phyloP scores from a whole-genome alignment of 2,797 vertebrate genomes.

The Siniperca obscura region DNA sequence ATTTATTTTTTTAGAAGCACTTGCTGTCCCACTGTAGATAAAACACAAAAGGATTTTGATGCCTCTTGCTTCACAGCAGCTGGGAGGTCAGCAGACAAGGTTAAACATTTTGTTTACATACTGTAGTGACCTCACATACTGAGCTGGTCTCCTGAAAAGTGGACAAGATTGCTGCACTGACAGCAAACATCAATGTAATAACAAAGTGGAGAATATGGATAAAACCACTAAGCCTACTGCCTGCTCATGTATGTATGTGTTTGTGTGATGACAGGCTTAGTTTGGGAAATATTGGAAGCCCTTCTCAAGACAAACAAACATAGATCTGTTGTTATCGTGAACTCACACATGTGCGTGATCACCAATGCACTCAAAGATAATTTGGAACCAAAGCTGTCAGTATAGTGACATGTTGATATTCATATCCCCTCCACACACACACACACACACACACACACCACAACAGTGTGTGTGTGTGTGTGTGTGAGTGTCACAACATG shows the following conservation, averaged over 20 bases:
- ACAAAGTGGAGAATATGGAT: conserved; percentile 25
- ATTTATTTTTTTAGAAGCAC: not conserved
- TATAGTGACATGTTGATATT: conserved; percentile 24
- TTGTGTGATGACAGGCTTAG: conserved; percentile 5
- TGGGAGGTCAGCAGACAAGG: not conserved
- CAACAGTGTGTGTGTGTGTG: too few relatives aligned
- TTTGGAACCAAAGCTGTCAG: conserved; percentile 28
- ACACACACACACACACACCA: not conserved
- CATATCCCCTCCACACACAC: conserved; percentile 6
- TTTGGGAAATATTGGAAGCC: conserved; percentile 13
- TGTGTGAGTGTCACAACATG: conserved; percentile 41
- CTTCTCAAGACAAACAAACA: conserved; percentile 18
- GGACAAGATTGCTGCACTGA: conserved; percentile 24
- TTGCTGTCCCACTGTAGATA: not conserved
- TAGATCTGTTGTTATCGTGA: conserved; percentile 9
- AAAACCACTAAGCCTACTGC: conserved; percentile 13
- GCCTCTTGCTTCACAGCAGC: conserved; percentile 1
- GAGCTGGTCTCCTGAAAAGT: conserved; percentile 11
- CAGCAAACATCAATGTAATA: conserved; percentile 44
- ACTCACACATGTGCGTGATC: conserved; percentile 24
- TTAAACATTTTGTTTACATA: conserved; percentile 23
- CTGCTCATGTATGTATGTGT: conserved; percentile 1
- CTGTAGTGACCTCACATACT: conserved; percentile 26
- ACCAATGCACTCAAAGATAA: conserved; percentile 28
- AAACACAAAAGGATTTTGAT: not conserved